A percentile compares a stretch with the other conserved stretches of the same genome.
These are phyloP conservation scores for Crematogaster levior DNA, from an alignment of 2,888 invertebrate species.

Conservation along the genomic window DNA sequence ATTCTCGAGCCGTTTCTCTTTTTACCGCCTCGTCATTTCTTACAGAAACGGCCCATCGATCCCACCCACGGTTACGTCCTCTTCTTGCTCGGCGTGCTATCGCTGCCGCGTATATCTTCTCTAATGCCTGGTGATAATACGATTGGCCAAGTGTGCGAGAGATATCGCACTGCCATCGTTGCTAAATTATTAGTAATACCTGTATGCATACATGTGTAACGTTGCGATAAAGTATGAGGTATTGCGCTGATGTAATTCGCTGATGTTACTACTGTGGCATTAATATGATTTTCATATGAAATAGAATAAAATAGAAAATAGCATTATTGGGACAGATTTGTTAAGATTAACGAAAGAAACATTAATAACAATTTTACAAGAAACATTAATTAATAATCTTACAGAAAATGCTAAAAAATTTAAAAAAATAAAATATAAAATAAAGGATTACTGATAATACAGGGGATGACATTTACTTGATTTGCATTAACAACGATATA, in stretches of 20 bases:
- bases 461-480: neutral
- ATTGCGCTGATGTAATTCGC: constrained; percentile 40
- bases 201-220: constrained; percentile 50
- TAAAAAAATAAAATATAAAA: too few relatives aligned
- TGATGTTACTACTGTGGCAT: constrained; percentile 21
- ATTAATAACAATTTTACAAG: too few relatives aligned
- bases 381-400: too few relatives aligned
- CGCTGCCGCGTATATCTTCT: constrained; percentile 44
- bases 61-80: constrained; percentile 52
- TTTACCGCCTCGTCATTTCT: constrained; percentile 70
- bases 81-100: constrained; percentile 47
- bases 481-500: neutral
- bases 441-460: neutral
- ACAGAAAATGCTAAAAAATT: too few relatives aligned
- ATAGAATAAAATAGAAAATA: neutral
- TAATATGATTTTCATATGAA: constrained; percentile 2
- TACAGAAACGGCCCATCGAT: constrained; percentile 62
- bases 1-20: constrained; percentile 70
- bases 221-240: constrained; percentile 48
- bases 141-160: constrained; percentile 48
- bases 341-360: neutral
- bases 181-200: constrained; percentile 48
- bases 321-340: neutral
- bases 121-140: constrained; percentile 50
- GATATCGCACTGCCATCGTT: constrained; percentile 45